Percentiles rank a stretch among this genome's conserved stretches.
Conservation (phyloP, 1,140 invertebrate species). For the Leptopilina clavipes region DNA sequence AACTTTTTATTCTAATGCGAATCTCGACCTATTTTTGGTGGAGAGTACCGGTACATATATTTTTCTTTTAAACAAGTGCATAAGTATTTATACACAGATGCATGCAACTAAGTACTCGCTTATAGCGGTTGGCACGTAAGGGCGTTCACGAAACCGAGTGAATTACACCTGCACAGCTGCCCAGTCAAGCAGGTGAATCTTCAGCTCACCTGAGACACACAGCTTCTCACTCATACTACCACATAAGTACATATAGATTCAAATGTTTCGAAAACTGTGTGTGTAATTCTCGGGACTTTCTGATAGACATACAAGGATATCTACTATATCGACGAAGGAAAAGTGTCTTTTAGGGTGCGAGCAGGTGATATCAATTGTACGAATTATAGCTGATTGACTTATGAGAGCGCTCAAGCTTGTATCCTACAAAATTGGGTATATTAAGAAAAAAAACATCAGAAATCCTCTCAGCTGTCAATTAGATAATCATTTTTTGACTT, state of each 20-base stretch:
- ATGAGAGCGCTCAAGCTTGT: constrained; percentile 35
- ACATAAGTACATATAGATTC: background rate
- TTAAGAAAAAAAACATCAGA: background rate
- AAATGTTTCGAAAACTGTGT: constrained; percentile 40
- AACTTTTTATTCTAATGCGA: background rate
- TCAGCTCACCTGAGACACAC: constrained; percentile 68
- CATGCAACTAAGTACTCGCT: constrained; percentile 28
- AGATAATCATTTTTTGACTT: background rate
- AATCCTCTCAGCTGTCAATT: background rate
- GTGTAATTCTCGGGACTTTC: constrained; percentile 44
- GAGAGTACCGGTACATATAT: background rate
- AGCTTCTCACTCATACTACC: constrained; percentile 52
- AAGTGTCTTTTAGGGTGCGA: constrained; percentile 51
- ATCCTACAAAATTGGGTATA: constrained; percentile 33
- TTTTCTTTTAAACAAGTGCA: background rate
- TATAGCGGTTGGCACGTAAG: constrained; percentile 54
- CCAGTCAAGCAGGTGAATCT: constrained; percentile 71
- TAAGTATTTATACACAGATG: background rate
- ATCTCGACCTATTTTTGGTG: constrained; percentile 8
- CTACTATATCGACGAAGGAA: constrained; percentile 52
- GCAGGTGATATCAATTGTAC: constrained; percentile 72
- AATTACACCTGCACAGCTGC: constrained; percentile 74
- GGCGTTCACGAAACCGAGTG: constrained; percentile 62
- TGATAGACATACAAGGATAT: constrained; percentile 55
- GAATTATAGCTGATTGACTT: constrained; percentile 68